These are phyloP conservation scores for Dromiciops gliroides DNA, from an alignment of 2,113 vertebrate species.

Conservation along the genomic window DNA sequence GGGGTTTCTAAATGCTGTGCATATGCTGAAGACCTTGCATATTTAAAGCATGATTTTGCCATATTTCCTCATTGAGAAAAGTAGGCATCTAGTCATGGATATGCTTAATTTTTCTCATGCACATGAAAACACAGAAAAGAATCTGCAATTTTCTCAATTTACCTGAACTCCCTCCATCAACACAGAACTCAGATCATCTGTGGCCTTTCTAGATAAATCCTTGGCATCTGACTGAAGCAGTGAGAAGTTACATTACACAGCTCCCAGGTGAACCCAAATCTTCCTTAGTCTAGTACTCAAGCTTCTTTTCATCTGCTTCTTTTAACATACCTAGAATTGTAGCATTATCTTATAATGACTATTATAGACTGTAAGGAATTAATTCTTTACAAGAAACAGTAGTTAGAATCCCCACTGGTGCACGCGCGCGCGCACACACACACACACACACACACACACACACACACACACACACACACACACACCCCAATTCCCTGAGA, in stretches of 20 bases:
- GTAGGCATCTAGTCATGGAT: neutral
- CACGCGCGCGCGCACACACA: neutral
- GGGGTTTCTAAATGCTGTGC: neutral
- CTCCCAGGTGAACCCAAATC: neutral
- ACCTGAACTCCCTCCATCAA: neutral
- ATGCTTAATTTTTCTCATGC: neutral
- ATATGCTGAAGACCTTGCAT: neutral
- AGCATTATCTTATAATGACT: neutral
- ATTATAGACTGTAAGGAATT: too few relatives aligned
- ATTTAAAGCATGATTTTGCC: neutral
- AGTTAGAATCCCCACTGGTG: neutral
- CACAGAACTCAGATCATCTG: neutral
- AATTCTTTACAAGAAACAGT: too few relatives aligned
- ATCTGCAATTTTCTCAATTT: neutral
- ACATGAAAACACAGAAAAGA: neutral
- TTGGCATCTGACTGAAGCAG: neutral
- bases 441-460: too few relatives aligned
- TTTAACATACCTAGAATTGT: neutral
- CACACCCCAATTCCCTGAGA: neutral
- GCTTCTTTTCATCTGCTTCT: neutral
- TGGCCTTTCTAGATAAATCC: neutral
- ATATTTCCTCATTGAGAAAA: neutral
- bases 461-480: too few relatives aligned
- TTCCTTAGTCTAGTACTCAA: neutral
- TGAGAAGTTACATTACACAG: neutral